Evolutionary conservation across 2,888 invertebrate genomes (phyloP), one percentile per base, ranked within the genome.

Genomic region (Diarsia rubi): DNA sequence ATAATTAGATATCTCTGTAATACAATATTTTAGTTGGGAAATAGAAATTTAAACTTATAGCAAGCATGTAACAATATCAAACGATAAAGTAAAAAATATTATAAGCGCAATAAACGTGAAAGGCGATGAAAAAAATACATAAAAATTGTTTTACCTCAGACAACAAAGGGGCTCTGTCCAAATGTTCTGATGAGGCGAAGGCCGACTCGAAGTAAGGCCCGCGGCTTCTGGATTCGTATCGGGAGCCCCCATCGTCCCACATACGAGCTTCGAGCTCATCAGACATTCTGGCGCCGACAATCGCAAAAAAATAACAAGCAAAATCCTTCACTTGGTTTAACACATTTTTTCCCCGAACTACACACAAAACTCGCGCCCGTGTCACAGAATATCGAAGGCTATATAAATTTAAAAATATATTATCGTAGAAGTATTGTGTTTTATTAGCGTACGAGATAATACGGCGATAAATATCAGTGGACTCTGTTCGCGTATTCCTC

Each of bases 181-280:
- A 89, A 83, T 96, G 95, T 84, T 96, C 96, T 24, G 96, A 94
- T 0, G 96, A 96, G 9, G 96, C 96, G 83, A 96, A 96, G 5
- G 95, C 94, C 0, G 95, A 94, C 83, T 95, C 96, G 81, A 94
- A 96, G 85, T 93, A 96, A 0, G 93, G 91, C 12, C 94, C 95
- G 3, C 93, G 93, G 72, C 90, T 90, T 69, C 94, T 89, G 78
- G 93, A 90, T 79, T 96, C 95, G 85, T 94, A 96, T 75, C 94
- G 90, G 63, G 95, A 93, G 69, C 92, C 92, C 49, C 92, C 95
- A 69, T 96, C 96, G 65, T 96, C 96, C 96, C 96, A 96, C 96
- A 96, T 96, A 87, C 95, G 93, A 78, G 96, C 96, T 83, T 96
- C 96, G 16, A 95, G 91, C 90, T 96, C 96, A 90, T 96, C 96